phyloP scores from a whole-genome alignment of 2,113 vertebrate species.

The Corydoras sp. region DNA sequence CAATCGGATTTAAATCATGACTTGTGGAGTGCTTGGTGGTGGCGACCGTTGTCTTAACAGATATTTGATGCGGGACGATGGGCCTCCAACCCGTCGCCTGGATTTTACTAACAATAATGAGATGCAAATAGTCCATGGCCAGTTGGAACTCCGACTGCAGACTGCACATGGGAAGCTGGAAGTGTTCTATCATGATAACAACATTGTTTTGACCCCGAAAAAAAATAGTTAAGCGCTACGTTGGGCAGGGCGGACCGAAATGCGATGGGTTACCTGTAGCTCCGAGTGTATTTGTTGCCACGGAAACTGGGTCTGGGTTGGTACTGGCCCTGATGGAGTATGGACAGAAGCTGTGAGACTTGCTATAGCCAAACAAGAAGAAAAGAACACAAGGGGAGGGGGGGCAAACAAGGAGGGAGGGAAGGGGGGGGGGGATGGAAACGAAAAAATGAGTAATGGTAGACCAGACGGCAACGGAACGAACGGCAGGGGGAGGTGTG shows the following conservation, averaged over 20 bases:
- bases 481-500: constrained; percentile 27
- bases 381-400: constrained; percentile 48
- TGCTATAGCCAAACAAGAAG: constrained; percentile 74
- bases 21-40: no score
- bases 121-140: no score
- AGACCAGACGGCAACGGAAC: constrained; percentile 59
- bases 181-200: no score
- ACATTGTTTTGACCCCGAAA: no score
- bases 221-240: neutral
- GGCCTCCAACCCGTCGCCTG: no score
- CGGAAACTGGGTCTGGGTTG: constrained; percentile 97
- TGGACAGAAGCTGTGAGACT: constrained; percentile 98
- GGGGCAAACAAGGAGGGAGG: constrained; percentile 34
- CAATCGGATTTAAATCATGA: no score
- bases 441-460: constrained; percentile 64
- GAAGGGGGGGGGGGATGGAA: constrained; percentile 33
- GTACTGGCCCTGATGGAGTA: constrained; percentile 98
- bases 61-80: no score
- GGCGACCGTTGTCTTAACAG: no score
- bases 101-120: no score
- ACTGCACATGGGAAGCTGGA: no score
- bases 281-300: constrained; percentile 97
- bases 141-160: no score
- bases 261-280: constrained; percentile 83
- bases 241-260: constrained; percentile 13